Evolutionary conservation across 35 echinoderm and acorn worm genomes (phyloP), one percentile per base, ranked within the genome.

Genomic region (Apostichopus japonicus): DNA sequence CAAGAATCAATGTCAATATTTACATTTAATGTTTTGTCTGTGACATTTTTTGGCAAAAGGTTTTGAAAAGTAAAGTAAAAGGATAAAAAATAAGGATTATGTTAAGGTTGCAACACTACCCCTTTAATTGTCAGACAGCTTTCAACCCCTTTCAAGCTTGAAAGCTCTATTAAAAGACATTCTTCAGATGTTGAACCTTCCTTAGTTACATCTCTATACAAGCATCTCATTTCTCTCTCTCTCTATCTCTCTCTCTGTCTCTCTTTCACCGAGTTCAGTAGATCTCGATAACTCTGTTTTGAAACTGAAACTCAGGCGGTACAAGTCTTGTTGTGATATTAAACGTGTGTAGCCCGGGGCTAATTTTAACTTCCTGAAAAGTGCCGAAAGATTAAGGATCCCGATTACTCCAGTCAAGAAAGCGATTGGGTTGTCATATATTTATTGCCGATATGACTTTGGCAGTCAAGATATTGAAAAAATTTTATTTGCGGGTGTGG

Each of bases 301-400:
- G 81, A 84, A 84, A 84, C 56, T 53, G 81, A 84, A 24, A 84
- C 81, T 84, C 16, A 11, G 6, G 21, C 71, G 17, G 71, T 21
- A 75, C 81, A 84, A 84, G 54, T 57, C 19, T 57, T 58, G 27
- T 55, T 84, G 81, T 84, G 56, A 84, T 84, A 84, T 84, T 58
- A 84, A 58, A 54, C 81, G 8, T 84, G 27, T 58, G 81, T 57
- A 57, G 81, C 81, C 81, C 8, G 16, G 8, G 81, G 81, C 81
- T 22, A 84, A 54, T 57, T 84, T 23, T 84, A 57, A 84, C 81
- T 84, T 84, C 81, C 81, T 84, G 81, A 57, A 84, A 84, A 84
- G 81, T 84, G 81, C 81, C 15, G 54, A 84, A 80, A 84, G 81
- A 84, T 84, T 57, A 57, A 57, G 56, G 81, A 84, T 84, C 54